Conservation (phyloP, 2,113 vertebrate genomes). For the Spea bombifrons region DNA sequence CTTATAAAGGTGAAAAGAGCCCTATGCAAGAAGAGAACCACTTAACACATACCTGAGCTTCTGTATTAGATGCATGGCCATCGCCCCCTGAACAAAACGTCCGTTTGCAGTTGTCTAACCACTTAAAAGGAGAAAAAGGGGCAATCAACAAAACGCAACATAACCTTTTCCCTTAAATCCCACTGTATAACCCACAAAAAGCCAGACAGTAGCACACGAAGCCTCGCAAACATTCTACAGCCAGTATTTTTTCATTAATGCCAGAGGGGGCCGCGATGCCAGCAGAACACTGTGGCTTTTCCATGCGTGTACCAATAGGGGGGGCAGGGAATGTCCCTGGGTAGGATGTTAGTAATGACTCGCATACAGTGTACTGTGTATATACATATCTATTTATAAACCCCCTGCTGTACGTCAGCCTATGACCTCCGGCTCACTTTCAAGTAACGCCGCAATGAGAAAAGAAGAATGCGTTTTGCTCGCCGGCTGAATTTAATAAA, state of each 20-base stretch:
- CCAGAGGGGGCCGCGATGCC: no score
- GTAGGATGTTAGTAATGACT: no score
- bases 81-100: conserved; percentile 86
- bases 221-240: no score
- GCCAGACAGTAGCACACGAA: no score
- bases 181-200: neutral
- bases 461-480: conserved; percentile 61
- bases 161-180: neutral
- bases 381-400: conserved; percentile 28
- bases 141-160: no score
- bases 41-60: conserved; percentile 81
- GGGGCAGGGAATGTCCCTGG: no score
- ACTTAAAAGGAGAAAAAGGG: conserved; percentile 72
- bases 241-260: no score
- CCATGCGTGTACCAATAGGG: no score
- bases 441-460: conserved; percentile 54
- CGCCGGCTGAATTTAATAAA: conserved; percentile 76
- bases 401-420: neutral
- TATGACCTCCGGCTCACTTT: conserved; percentile 63
- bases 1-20: no score
- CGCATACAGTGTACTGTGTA: no score
- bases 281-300: no score
- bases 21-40: no score
- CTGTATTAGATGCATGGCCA: conserved; percentile 71
- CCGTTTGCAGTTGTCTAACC: conserved; percentile 93